These are phyloP conservation scores for Hylaeus volcanicus DNA, from an alignment of 1,140 invertebrate species.

Conservation along the genomic window DNA sequence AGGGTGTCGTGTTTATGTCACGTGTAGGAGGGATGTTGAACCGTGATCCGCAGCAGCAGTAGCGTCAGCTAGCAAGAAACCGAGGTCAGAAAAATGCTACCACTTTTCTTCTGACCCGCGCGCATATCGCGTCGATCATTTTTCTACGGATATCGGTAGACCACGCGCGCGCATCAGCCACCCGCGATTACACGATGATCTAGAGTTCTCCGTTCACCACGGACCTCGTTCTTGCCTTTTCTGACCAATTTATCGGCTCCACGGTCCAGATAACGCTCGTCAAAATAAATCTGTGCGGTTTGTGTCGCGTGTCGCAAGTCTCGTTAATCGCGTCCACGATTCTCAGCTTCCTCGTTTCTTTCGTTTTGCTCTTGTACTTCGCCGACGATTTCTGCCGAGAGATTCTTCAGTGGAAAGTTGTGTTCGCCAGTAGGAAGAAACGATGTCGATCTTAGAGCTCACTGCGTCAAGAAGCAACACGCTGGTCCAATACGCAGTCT, in stretches of 20 bases:
- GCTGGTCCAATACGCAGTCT: too few species aligned
- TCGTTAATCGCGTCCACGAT: background rate
- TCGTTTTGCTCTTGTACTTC: too few species aligned
- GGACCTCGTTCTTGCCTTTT: background rate
- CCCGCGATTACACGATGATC: constrained; percentile 21
- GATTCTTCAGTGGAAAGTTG: too few species aligned
- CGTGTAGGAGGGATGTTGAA: constrained; percentile 52
- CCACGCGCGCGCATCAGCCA: background rate
- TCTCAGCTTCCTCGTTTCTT: background rate
- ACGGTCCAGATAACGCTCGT: background rate
- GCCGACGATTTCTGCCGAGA: too few species aligned
- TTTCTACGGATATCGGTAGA: constrained; percentile 28
- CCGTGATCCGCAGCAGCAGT: constrained; percentile 9
- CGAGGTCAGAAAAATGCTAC: constrained; percentile 56
- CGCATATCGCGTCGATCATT: constrained; percentile 47
- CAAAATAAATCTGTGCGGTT: background rate
- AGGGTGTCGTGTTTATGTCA: constrained; percentile 56
- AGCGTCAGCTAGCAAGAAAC: constrained; percentile 9
- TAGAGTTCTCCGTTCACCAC: background rate
- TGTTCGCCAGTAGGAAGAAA: too few species aligned
- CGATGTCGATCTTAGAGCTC: too few species aligned
- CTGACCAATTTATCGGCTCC: background rate
- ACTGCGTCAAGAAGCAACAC: too few species aligned
- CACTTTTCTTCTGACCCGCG: constrained; percentile 64
- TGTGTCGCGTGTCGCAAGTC: background rate